Evolutionary conservation across 2,113 vertebrate species (phyloP).

Genomic region (Saccopteryx bilineata): DNA sequence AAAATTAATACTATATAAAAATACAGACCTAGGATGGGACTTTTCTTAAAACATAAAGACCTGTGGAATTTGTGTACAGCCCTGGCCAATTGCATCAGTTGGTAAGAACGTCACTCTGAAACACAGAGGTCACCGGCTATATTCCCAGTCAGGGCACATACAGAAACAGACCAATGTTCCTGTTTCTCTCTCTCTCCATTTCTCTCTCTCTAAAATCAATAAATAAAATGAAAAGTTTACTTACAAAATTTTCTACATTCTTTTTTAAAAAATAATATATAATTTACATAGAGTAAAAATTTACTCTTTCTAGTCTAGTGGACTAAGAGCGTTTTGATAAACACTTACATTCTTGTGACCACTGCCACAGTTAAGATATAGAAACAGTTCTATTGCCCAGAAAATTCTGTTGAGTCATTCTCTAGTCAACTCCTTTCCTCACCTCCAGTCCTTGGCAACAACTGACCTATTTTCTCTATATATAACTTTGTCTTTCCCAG

Average conservation of each 20-base stretch:
- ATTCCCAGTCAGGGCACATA: no score
- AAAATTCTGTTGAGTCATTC: not conserved
- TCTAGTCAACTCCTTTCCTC: not conserved
- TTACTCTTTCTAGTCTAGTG: not conserved
- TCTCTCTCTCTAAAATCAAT: no score
- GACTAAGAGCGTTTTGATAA: not conserved
- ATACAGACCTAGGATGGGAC: not conserved
- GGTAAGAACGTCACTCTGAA: no score
- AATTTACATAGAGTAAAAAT: not conserved
- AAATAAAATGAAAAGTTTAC: no score
- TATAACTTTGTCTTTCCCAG: not conserved
- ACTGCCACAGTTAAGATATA: not conserved
- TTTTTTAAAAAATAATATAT: not conserved
- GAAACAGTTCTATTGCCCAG: not conserved
- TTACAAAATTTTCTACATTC: not conserved
- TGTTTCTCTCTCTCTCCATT: no score
- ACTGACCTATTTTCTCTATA: not conserved
- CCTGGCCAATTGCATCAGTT: no score
- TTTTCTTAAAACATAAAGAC: not conserved
- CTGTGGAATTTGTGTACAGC: not conserved
- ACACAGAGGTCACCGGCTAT: no score
- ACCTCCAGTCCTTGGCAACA: not conserved
- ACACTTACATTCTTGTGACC: not conserved
- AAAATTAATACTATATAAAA: slow-evolving; percentile 1
- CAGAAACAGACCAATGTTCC: no score